Evolutionary conservation across 2,888 invertebrate genomes (phyloP).

Genomic region (Proisotoma minuta): DNA sequence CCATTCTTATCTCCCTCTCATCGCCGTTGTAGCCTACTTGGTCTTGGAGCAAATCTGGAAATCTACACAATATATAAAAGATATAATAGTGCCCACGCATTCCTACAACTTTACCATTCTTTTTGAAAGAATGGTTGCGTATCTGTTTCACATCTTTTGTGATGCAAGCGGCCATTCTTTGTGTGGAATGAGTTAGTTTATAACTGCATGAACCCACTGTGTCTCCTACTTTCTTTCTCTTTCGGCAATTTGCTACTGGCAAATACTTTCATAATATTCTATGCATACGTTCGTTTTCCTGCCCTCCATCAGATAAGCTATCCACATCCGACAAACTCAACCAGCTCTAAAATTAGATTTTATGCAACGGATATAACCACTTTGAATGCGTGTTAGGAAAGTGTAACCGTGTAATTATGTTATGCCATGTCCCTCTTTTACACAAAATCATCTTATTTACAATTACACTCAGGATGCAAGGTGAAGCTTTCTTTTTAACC

Average conservation of each 20-base stretch:
- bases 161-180: not conserved
- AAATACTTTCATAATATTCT: too few species aligned
- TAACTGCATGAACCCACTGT: not conserved
- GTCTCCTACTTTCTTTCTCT: not conserved
- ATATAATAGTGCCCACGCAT: too few species aligned
- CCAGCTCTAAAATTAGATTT: too few species aligned
- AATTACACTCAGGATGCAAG: too few species aligned
- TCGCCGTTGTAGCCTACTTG: not conserved
- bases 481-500: too few species aligned
- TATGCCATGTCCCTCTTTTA: too few species aligned
- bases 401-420: too few species aligned
- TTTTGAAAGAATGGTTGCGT: not conserved
- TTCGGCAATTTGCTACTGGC: not conserved
- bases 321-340: not conserved
- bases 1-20: not conserved
- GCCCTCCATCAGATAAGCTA: not conserved
- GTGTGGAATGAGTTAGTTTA: not conserved
- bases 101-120: not conserved
- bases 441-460: too few species aligned
- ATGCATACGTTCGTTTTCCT: not conserved
- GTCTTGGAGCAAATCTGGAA: not conserved
- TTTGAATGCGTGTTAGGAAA: too few species aligned
- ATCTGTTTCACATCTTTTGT: conserved; percentile 6
- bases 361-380: too few species aligned
- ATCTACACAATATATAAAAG: conserved; percentile 2